Percentiles rank a stretch among this genome's conserved stretches.
phyloP scores from a whole-genome alignment of 1,140 invertebrate species.

The Medauroidea extradentata region DNA sequence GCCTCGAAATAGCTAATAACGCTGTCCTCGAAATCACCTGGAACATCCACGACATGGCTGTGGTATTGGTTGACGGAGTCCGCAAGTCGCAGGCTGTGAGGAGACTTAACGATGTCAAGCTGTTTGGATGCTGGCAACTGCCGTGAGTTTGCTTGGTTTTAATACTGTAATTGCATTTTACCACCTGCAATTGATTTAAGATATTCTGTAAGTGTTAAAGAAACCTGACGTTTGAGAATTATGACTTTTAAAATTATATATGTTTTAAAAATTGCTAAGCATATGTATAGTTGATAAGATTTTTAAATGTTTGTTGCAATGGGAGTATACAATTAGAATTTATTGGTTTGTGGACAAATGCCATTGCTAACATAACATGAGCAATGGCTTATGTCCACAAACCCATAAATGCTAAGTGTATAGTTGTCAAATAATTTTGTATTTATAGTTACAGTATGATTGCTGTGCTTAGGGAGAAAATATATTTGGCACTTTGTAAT shows the following conservation, averaged over 20 bases:
- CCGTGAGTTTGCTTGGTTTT: conserved; percentile 30
- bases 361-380: no score
- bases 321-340: no score
- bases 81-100: conserved; percentile 37
- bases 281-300: no score
- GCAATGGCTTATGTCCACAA: no score
- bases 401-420: no score
- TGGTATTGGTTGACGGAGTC: conserved; percentile 46
- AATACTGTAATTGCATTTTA: not conserved
- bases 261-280: no score
- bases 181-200: not conserved
- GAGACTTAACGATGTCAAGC: conserved; percentile 31
- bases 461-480: no score
- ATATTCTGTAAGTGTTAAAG: not conserved
- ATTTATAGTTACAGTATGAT: no score
- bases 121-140: conserved; percentile 47
- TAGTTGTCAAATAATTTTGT: no score
- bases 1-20: conserved; percentile 19
- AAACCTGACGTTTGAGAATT: not conserved
- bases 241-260: not conserved
- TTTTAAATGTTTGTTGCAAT: no score
- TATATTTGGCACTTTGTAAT: no score
- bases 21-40: conserved; percentile 41
- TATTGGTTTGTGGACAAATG: no score
- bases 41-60: conserved; percentile 49